Evolutionary conservation across 2,797 vertebrate species (phyloP), one percentile per base, ranked within the genome.

Genomic region (Microctenopoma lineatum): DNA sequence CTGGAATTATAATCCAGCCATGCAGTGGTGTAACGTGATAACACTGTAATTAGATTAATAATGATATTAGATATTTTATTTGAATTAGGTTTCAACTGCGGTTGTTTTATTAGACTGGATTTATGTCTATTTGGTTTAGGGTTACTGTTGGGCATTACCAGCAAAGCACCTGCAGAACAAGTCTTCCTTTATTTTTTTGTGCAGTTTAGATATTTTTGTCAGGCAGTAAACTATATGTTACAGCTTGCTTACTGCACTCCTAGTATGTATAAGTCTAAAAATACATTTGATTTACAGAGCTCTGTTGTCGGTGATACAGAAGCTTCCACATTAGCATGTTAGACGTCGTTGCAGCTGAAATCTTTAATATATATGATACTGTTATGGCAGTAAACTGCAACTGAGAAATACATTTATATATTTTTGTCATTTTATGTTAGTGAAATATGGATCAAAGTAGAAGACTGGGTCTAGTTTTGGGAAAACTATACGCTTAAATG

Each of bases 1-100:
- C 27, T 29, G 27, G 39, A 50, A 66, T 54, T 61, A 61, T 39
- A 48, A 52, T 9, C 36, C 59, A 47, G 44, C 62, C 64, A 45
- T 50, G 46, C 46, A 8, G 18, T 15, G 25, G 10, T 47, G 34
- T 14, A 45, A 38, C 10, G 7, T 47, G 50, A 63, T 50, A 12
- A 29, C n/a, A 51, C 32, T 52, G 9, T 69, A 45, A 73, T 44
- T 73, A 29, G 44, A 66, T 60, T 58, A 50, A 32, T 32, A 32
- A 32, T 32, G 1, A 32, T 8, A 54, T 67, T 47, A 50, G n/a
- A 59, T 32, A 12, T 62, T 55, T 59, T 44, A 32, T 32, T 32
- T 32, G 7, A 59, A 78, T 73, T 60, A 60, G 48, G 7, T 32
- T 34, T 53, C 41, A 27, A 26, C 50, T 70, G 46, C 47, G 73